Base-by-base conservation (phyloP, 30 jellyfish, hydroid and myxozoan genomes). In the Catostylus mosaicus region DNA sequence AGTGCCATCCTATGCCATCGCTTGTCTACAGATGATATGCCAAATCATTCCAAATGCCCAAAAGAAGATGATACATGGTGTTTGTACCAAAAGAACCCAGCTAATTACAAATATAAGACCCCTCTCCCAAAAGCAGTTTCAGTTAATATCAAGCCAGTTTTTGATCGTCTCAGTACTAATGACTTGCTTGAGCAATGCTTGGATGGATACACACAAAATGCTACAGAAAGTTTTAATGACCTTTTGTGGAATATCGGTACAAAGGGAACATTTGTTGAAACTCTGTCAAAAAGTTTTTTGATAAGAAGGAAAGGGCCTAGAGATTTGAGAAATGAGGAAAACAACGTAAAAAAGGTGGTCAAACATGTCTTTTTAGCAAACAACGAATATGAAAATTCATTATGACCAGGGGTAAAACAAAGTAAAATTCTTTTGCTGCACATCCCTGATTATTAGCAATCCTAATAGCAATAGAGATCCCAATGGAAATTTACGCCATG, bases 41-140 rank as follows among this genome's bases (percentile, higher is more conserved):
- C 73, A 1, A 47, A 52, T 36, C 74, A 74, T 74, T 22, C 37
- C 3, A 14, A 46, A 32, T 74, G 85, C 74, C 85, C 85, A 4
- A 31, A 52, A 7, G 85, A 56, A 5, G 56, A 52, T 9, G 71
- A 48, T 16, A n/a, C 85, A 14, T 74, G 85, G 85, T 74, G 85
- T 50, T 29, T 29, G 33, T 47, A 52, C 60, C 20, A 22, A 3
- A 47, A 20, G 40, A 33, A 74, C 27, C 85, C 85, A 12, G 29
- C 52, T 23, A 33, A 47, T 60, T 74, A 47, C 30, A 50, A 37
- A 35, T 75, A 74, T 33, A 74, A n/a, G 34, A 48, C 24, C 31
- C 73, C 73, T 46, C 10, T 74, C 26, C 46, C 73, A 26, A 74
- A 47, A 37, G 85, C 85, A 22, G 85, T 74, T 2, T 75, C 60